Evolutionary conservation across 2,113 vertebrate genomes (phyloP).

Genomic region (Gambusia affinis): DNA sequence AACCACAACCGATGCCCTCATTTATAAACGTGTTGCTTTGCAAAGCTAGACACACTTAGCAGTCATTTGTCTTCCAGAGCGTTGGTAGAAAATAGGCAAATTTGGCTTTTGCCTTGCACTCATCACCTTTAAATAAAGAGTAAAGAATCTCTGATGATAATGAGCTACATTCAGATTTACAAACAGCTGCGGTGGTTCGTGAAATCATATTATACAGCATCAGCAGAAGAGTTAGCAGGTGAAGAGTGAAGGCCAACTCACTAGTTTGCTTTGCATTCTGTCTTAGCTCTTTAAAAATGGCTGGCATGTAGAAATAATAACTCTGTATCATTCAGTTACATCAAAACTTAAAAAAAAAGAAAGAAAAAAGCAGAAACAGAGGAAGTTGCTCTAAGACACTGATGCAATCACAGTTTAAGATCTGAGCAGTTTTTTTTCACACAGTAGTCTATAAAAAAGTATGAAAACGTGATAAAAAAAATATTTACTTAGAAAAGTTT

Average conservation of each 20-base stretch:
- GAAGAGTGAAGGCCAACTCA: not conserved
- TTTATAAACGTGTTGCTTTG: constrained; percentile 45
- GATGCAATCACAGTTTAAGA: constrained; percentile 66
- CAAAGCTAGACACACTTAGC: constrained; percentile 28
- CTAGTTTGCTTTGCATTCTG: constrained; percentile 4
- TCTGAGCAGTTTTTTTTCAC: constrained; percentile 22
- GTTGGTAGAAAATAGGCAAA: constrained; percentile 39
- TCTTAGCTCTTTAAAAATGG: constrained; percentile 24
- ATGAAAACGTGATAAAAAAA: constrained; percentile 54
- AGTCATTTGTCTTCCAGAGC: constrained; percentile 35
- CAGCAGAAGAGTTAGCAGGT: constrained; percentile 7
- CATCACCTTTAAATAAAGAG: constrained; percentile 45
- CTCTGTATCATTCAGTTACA: constrained; percentile 3
- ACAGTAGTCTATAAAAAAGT: constrained; percentile 47
- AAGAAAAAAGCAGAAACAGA: constrained; percentile 13
- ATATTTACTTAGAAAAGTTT: constrained; percentile 45
- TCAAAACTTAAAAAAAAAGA: not conserved
- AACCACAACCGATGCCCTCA: constrained; percentile 40
- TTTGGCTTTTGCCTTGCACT: constrained; percentile 33
- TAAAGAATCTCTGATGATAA: constrained; percentile 36
- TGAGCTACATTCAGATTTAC: constrained; percentile 68
- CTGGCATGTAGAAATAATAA: constrained; percentile 3
- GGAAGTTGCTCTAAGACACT: constrained; percentile 35
- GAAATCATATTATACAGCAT: constrained; percentile 16
- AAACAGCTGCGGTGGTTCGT: constrained; percentile 39